phyloP scores from a whole-genome alignment of 2,113 vertebrate species.

The Prionailurus bengalensis region DNA sequence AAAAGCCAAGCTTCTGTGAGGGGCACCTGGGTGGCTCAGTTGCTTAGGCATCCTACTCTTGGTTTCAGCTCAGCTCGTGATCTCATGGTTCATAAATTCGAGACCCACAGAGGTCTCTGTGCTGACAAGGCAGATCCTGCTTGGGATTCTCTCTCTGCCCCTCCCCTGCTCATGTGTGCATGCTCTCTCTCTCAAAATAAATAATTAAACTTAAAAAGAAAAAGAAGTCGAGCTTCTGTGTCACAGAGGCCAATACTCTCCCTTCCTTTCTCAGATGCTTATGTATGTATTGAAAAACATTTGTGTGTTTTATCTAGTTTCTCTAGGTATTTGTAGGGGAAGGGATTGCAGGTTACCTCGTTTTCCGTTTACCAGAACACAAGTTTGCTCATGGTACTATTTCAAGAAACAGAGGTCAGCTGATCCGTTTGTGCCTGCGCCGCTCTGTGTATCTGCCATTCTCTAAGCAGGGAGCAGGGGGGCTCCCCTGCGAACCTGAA shows the following conservation, averaged over 20 bases:
- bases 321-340: background rate
- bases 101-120: no score
- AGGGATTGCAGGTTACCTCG: background rate
- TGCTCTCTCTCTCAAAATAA: no score
- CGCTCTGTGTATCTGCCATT: background rate
- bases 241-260: background rate
- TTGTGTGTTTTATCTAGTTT: background rate
- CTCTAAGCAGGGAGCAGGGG: background rate
- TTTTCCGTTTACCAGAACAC: background rate
- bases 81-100: no score
- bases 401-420: constrained; percentile 15
- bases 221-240: background rate
- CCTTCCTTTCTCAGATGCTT: background rate
- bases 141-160: no score
- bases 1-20: background rate
- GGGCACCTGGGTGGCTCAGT: no score
- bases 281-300: background rate
- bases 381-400: background rate
- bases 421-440: background rate
- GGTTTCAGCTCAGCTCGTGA: no score
- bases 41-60: no score
- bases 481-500: background rate
- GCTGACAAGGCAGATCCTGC: no score
- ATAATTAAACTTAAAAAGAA: no score
- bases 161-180: no score